Base-by-base conservation (phyloP, 2,888 invertebrate genomes). In the Phengaris arion region DNA sequence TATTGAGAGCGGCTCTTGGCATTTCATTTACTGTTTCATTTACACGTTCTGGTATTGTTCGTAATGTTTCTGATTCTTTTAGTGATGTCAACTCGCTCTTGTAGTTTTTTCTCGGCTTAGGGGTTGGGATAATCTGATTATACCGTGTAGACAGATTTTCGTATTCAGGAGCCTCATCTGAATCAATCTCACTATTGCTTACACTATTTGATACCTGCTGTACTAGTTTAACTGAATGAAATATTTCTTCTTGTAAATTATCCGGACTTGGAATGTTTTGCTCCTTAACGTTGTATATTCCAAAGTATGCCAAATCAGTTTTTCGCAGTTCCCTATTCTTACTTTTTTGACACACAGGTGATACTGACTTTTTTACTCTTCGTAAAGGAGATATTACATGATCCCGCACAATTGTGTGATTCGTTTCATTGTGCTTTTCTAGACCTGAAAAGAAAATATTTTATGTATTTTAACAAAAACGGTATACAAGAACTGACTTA, bases 271-370 rank as follows among this genome's bases (percentile, higher is more conserved):
- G 76, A 55, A 77, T 77, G 64, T 59, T 75, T 64, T 77, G 78
- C 64, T 77, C 74, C 51, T 78, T 78, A 70, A 15, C 91, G 64
- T 85, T 83, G 73, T 84, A 82, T 22, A 91, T 82, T 51, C 95
- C 95, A 81, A 95, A 95, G 82, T 94, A 95, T 77, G 94, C 94
- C 72, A 95, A 87, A 81, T 95, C 95, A 79, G 94, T 95, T 69
- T 94, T 94, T 77, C 94, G 90, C 68, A 95, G 86, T 84, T 94
- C 93, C 79, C 95, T 88, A 6, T 90, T 86, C 83, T 88, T 90
- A 13, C 86, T 80, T 79, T 85, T 87, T 46, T 79, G 81, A 76
- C 83, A 83, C 45, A 82, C 82, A 8, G 89, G 86, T 12, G 91
- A 86, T 76, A 84, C 84, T 74, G 86, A 79, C 10, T 79, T 79